A percentile compares a stretch with the other conserved stretches of the same genome.
These are phyloP conservation scores for Piprites chloris DNA, from an alignment of 2,113 vertebrate genomes.

Conservation along the genomic window DNA sequence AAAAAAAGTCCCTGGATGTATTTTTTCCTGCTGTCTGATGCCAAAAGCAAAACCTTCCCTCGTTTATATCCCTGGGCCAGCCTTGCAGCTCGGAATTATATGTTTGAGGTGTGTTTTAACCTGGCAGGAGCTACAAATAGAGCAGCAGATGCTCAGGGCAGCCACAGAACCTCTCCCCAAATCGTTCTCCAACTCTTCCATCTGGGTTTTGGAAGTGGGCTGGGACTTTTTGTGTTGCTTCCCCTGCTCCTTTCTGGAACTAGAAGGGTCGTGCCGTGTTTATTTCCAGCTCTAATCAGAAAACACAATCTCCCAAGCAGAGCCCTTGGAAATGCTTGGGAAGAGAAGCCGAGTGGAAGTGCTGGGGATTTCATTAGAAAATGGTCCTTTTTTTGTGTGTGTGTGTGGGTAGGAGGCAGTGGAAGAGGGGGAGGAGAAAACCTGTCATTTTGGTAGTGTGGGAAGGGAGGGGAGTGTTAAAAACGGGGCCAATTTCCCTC, in stretches of 20 bases:
- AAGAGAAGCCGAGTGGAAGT: constrained; percentile 20
- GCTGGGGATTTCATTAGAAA: background rate
- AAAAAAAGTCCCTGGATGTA: background rate
- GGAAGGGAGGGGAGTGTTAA: background rate
- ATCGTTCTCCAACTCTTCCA: constrained; percentile 8
- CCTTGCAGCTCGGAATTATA: background rate
- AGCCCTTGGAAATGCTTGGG: background rate
- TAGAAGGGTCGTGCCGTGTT: background rate
- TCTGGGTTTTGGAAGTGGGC: background rate
- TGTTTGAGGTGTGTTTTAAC: background rate
- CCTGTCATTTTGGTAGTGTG: background rate
- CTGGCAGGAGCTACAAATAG: background rate
- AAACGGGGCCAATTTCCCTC: background rate
- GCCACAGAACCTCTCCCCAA: background rate
- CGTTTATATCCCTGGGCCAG: background rate
- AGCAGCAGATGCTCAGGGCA: constrained; percentile 25
- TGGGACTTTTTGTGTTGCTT: background rate
- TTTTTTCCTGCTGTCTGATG: background rate
- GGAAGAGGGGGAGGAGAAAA: background rate
- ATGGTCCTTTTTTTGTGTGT: background rate
- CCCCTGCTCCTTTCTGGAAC: background rate
- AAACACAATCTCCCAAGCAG: background rate
- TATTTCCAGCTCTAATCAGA: background rate
- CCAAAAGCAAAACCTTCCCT: background rate
- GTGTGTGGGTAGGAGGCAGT: background rate